Base-by-base conservation (phyloP, 2,888 invertebrate genomes). In the Thysanoteuthis rhombus region DNA sequence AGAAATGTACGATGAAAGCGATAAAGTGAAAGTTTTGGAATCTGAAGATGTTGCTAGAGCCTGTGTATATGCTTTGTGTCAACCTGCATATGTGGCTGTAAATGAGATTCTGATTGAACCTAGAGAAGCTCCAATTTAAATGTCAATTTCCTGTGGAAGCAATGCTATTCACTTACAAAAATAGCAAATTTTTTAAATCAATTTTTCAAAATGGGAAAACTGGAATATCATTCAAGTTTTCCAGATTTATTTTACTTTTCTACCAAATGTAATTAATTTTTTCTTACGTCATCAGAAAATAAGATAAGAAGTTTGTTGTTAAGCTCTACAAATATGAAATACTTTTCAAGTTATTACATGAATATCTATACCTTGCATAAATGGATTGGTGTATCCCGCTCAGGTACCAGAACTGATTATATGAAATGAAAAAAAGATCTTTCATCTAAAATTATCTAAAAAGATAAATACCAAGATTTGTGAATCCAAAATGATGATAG, bases 91-190 rank as follows among this genome's bases (percentile, higher is more conserved):
- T 94, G 96, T 96, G 8, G 97, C 96, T 8, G 95, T 97, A 93
- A 97, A 97, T 94, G 97, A 97, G 94, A 96, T 97, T 38, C 95
- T 97, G 0, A 96, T 97, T 40, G 97, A 97, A 94, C 97, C 97
- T 0, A 94, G 96, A 93, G 96, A 95, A 94, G 95, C 96, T 12
- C 96, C 96, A 10, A 94, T 96, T 12, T 96, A 94, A 95, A 75
- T n/a, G 32, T 58, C 4, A 25, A 32, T 58, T 32, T 58, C 28
- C 42, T 47, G 19, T 32, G n/a, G 75, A 75, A 75, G 10, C 22
- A 22, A 52, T 75, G 10, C 12, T 75, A 75, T 75, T 75, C 36
- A 36, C 75, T 75, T 75, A 75, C n/a, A 10, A 75, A 75, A 75
- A 75, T n/a, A n/a, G 36, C 19, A 36, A 75, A 75, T 36, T n/a